phyloP scores from a whole-genome alignment of 2,888 invertebrate genomes.

The Drosophila mimetica region DNA sequence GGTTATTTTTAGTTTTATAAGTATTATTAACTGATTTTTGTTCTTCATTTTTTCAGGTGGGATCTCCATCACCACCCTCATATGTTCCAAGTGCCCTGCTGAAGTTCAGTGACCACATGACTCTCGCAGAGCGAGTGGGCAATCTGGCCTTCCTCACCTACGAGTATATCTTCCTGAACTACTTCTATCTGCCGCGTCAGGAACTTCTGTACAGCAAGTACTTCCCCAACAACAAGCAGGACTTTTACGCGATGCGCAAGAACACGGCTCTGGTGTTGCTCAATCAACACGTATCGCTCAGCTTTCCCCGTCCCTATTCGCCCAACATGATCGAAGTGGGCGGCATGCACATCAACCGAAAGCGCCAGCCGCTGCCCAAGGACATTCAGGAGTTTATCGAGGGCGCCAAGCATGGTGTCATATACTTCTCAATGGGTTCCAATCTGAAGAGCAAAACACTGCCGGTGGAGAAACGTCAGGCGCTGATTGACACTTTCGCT shows the following conservation, averaged over 20 bases:
- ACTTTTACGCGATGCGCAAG: conserved; percentile 67
- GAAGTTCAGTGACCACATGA: conserved; percentile 82
- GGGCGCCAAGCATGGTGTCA: conserved; percentile 83
- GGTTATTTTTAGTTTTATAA: not conserved
- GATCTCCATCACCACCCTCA: conserved; percentile 82
- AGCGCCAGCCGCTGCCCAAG: conserved; percentile 74
- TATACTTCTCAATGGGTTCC: conserved; percentile 85
- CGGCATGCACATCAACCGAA: conserved; percentile 83
- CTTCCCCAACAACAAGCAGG: conserved; percentile 74
- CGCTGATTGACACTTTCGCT: conserved; percentile 70
- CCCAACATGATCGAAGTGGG: conserved; percentile 84
- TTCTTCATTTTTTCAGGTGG: conserved; percentile 45
- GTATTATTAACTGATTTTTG: too few relatives aligned
- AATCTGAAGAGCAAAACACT: conserved; percentile 78
- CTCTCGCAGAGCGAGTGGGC: conserved; percentile 76
- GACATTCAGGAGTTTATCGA: conserved; percentile 84
- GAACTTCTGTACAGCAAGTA: conserved; percentile 68
- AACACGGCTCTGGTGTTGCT: conserved; percentile 80
- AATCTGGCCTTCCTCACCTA: conserved; percentile 76
- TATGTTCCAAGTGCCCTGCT: conserved; percentile 79
- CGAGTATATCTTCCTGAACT: conserved; percentile 65
- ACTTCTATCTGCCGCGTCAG: conserved; percentile 79
- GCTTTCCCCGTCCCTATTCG: conserved; percentile 81
- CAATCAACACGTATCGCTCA: conserved; percentile 82
- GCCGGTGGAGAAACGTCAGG: conserved; percentile 69